A percentile compares a stretch with the other conserved stretches of the same genome.
These are phyloP conservation scores for Vipera ursinii DNA, from an alignment of 2,797 vertebrate genomes.

Conservation along the genomic window DNA sequence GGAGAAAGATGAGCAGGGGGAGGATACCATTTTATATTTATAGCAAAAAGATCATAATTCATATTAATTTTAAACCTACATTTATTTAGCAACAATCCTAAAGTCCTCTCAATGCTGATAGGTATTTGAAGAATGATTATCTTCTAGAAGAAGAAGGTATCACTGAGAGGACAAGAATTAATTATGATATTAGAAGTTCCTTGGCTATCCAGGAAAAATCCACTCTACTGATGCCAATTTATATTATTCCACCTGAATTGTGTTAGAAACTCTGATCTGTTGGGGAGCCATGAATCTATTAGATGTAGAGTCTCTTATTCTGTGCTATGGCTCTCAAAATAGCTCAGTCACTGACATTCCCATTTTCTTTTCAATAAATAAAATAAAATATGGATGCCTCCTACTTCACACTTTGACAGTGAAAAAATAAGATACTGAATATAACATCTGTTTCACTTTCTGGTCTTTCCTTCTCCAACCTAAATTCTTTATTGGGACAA, in stretches of 20 bases:
- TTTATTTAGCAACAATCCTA: background rate
- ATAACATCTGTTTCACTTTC: background rate
- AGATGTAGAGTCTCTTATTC: background rate
- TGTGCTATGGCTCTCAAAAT: too few species aligned
- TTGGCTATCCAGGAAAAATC: background rate
- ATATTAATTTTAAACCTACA: background rate
- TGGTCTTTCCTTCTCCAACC: background rate
- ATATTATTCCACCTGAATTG: background rate
- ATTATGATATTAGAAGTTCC: background rate
- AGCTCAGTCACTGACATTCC: background rate
- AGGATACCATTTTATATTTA: slow-evolving; percentile 42
- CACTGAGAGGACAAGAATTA: background rate
- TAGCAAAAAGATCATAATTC: slow-evolving; percentile 18
- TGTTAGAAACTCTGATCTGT: background rate
- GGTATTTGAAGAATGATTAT: background rate
- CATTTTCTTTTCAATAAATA: background rate
- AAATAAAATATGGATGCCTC: background rate
- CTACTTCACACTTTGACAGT: background rate
- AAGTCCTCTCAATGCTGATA: background rate
- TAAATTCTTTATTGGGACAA: background rate
- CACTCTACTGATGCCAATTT: background rate
- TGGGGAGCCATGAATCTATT: background rate
- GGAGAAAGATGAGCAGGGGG: background rate
- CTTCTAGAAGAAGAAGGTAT: background rate
- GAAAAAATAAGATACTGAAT: background rate